Base-by-base conservation (phyloP, 2,888 invertebrate genomes). In the Loripinus fragilis region DNA sequence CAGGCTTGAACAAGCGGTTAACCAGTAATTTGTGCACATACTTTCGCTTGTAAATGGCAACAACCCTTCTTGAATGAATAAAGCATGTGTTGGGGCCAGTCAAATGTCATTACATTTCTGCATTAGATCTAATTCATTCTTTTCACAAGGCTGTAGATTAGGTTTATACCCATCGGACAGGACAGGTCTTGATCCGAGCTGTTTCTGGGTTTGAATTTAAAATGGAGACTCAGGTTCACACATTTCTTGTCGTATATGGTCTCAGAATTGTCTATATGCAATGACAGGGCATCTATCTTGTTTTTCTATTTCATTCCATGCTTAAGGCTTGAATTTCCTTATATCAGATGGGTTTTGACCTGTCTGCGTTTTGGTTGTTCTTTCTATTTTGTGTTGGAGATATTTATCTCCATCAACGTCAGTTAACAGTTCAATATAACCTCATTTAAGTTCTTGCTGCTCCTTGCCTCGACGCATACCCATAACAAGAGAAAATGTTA, bases 401-500 rank as follows among this genome's bases (percentile, higher is more conserved):
- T 74, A 50, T 35, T 67, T 48, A 33, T 70, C 70, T 15, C 52
- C 52, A 66, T 67, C 73, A 35, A 50, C 73, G 30, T 74, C 67
- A 38, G 25, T 35, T 25, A 66, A 67, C 28, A 74, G 30, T 28
- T 67, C 52, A 7, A 50, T 74, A 30, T 74, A 66, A 2, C 73
- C 66, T 67, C 73, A 74, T n/a, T 74, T 67, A 67, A 74, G 64
- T 2, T 50, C n/a, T 17, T 42, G 35, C 28, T 73, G 73, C 30
- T 73, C 73, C 23, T 23, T 66, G 5, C 73, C 67, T n/a, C 71
- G 66, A 30, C 76, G 60, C 66, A 76, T 76, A 28, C 76, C 76
- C 17, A 76, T 30, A 10, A 71, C 65, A 3, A 71, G 52, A 2
- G 76, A 71, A 35, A 70, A 76, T 2, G 41, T 50, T 10, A 66